Evolutionary conservation across 2,888 invertebrate genomes (phyloP), one percentile per base, ranked within the genome.

Genomic region (Phaonia tiefii): DNA sequence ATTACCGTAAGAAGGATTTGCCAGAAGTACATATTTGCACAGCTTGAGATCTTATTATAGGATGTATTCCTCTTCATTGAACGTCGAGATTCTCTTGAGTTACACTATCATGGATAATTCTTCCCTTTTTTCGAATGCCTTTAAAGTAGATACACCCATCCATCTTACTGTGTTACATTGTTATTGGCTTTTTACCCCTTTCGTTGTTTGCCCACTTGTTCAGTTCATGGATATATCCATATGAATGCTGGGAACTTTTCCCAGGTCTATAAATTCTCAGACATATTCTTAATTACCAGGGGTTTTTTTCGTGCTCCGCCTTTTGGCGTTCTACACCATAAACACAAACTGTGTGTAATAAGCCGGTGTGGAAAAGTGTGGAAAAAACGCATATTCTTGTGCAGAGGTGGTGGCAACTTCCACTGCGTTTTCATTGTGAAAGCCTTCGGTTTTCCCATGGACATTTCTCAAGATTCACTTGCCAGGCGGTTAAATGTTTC

Each of bases 391-490:
- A 42, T 63, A 10, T 39, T 37, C 22, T 60, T 60, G 37, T 49
- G 49, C 44, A 44, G 11, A n/a, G 31, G 11, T 44, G 44, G n/a
- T 44, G 44, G n/a, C 15, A 5, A 15, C 17, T 49, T 49, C 15
- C 17, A 49, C 42, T 63, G 46, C 67, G 63, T 75, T 56, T 70
- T 39, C 44, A 66, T 63, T 56, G 22, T 54, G 58, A 26, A 49
- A 74, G 51, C 25, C 39, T 58, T 20, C 71, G n/a, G 56, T 73
- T 80, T 77, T 80, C 80, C 77, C 80, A 80, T 69, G 77, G 13
- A 80, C 74, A 69, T 77, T 77, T 80, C 80, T 69, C 80, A 80
- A 80, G 77, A 77, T 74, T 51, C 75, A 65, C 76, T 65, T 73
- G 69, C 49, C 37, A 31, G 31, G 31, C 54, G 25, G 54, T 10